Percentiles rank a stretch among this genome's conserved stretches.
phyloP scores from a whole-genome alignment of 2,113 vertebrate genomes.

The Lamprotornis superbus region DNA sequence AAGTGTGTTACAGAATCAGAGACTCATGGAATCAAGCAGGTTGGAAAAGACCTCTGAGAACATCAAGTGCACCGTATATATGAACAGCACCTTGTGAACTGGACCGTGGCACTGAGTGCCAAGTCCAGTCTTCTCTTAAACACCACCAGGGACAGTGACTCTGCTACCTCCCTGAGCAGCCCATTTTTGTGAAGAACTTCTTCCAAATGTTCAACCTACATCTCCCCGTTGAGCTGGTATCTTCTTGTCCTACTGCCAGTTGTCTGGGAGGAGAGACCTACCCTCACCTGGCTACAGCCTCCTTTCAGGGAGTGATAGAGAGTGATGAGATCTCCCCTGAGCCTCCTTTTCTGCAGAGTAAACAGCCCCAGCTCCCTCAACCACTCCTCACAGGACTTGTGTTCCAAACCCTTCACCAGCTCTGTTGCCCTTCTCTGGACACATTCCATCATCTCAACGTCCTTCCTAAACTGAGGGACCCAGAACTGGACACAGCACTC shows the following conservation, averaged over 20 bases:
- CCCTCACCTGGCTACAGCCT: neutral
- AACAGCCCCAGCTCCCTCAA: neutral
- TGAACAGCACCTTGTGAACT: neutral
- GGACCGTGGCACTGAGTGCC: neutral
- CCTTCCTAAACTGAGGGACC: neutral
- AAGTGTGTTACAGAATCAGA: neutral
- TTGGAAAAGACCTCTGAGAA: neutral
- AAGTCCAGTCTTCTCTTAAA: neutral
- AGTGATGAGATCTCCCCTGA: neutral
- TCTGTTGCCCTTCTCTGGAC: neutral
- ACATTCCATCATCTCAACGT: rapidly evolving
- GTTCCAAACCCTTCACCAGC: neutral
- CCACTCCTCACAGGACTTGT: neutral
- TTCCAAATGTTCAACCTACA: neutral
- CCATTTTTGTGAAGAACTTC: neutral
- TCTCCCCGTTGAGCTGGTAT: too few relatives aligned
- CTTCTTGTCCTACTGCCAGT: neutral
- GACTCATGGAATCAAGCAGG: neutral
- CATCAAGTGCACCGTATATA: neutral
- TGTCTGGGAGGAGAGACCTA: too few relatives aligned
- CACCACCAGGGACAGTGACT: rapidly evolving
- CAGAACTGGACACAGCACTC: neutral
- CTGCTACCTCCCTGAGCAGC: neutral
- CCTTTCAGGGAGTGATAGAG: neutral
- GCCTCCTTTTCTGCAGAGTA: neutral